These are phyloP conservation scores for Gopherus flavomarginatus DNA, from an alignment of 2,113 vertebrate genomes.

Conservation along the genomic window DNA sequence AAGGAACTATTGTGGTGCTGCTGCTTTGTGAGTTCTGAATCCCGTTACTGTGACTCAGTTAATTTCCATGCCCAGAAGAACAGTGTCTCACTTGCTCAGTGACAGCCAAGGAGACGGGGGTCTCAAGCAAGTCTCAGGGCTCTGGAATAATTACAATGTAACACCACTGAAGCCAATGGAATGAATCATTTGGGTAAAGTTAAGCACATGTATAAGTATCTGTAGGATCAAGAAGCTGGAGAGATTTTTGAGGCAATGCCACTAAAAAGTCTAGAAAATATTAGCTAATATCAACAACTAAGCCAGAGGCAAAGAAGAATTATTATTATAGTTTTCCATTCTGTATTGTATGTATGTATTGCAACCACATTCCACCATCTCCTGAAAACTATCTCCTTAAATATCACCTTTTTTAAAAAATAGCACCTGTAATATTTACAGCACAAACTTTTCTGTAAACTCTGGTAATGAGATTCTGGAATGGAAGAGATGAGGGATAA, in stretches of 20 bases:
- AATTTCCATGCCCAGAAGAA: background rate
- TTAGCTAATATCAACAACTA: background rate
- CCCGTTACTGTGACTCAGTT: background rate
- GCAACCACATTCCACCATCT: background rate
- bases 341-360: background rate
- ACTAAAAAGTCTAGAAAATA: background rate
- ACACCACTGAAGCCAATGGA: background rate
- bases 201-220: background rate
- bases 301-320: background rate
- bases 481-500: constrained; percentile 33
- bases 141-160: background rate
- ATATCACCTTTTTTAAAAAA: background rate
- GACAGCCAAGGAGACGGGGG: background rate
- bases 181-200: background rate
- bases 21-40: background rate
- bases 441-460: constrained; percentile 35
- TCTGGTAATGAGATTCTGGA: constrained; percentile 53
- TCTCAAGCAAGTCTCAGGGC: background rate
- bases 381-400: background rate
- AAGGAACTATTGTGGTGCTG: background rate
- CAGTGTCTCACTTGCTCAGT: background rate
- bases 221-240: background rate
- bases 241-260: background rate
- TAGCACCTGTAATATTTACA: constrained; percentile 28
- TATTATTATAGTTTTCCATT: background rate